Evolutionary conservation across 2,113 vertebrate genomes (phyloP), one percentile per base, ranked within the genome.

Genomic region (Orcinus orca): DNA sequence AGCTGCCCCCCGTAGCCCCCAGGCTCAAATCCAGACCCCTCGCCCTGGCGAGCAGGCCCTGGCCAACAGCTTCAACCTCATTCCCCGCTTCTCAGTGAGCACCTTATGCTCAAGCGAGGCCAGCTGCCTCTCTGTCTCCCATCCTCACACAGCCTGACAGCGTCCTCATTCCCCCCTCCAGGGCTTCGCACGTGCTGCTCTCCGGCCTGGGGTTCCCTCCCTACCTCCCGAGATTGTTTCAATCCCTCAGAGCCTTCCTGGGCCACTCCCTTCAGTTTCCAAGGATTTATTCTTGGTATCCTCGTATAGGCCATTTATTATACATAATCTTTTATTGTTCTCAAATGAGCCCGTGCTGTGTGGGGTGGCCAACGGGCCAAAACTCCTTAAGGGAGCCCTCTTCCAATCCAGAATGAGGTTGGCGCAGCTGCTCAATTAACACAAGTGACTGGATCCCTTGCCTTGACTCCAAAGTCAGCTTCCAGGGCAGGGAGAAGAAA

Each of bases 321-420:
- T 0, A 31, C 0, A 0, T 0, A 29, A 50, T 36, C 55, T 9
- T n/a, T 77, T 0, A 58, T 21, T 9, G 12, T 33, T 88, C 33
- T 50, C 88, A 31, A 47, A n/a, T 15, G 33, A 62, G 47, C 18
- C 6, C 4, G 4, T 33, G 26, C 12, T 10, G 10, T 4, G 11
- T 6, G 29, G 73, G 68, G 38, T 4, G n/a, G 70, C 82, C 44
- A 18, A 13, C 2, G 10, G 20, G 41, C 63, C 2, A 2, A 17
- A 29, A 68, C 15, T 47, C 33, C 68, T 36, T 9, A 25, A 33
- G 47, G 44, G 38, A 8, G 6, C 18, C 47, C 53, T 67, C 55
- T 8, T 0, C 4, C 11, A 2, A 13, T 7, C 20, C 50, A 26
- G n/a, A 38, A 18, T 25, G 9, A 80, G 18, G 33, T 41, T 6